Evolutionary conservation across 2,888 invertebrate genomes (phyloP), one percentile per base, ranked within the genome.

Genomic region (Achlya flavicornis): DNA sequence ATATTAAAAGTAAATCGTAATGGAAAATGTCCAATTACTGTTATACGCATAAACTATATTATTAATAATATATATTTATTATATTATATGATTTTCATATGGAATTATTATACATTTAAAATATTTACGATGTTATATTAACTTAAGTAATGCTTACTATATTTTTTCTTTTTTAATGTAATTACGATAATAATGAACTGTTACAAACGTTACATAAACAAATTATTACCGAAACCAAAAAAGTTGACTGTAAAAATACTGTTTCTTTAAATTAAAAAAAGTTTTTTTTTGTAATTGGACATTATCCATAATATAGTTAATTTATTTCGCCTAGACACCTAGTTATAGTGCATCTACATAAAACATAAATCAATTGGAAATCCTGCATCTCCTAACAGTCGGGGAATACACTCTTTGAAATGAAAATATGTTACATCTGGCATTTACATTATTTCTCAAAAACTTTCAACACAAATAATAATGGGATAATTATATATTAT

Each of bases 1-100:
- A 82, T 84, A 81, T 83, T 80, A 78, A 75, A 78, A 70, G 65
- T 76, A 78, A 72, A 70, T 76, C 74, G 75, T 78, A 81, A 79
- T 76, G 79, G 83, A 80, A 71, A 84, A 86, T 86, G 85, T 81
- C 89, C 85, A 84, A 80, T 81, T 71, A 53, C 53, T 19, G 16
- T 63, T 62, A 66, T 63, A 57, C 64, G 58, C 64, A 66, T 66
- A 63, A 57, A 63, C 58, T 62, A 62, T 16, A 61, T 60, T 61
- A 63, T 61, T 38, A 61, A 64, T 26, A 57, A 58, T 32, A 58
- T 3, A n/a, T 26, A 58, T 63, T 58, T 58, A 63, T 46, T 58
- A 41, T 12, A 63, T 41, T 38, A 26, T 38, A n/a, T 12, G 16
- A 60, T 60, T 19, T 3, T 38, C 7, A 12, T 4, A 12, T 38